phyloP scores from a whole-genome alignment of 2,888 invertebrate genomes.

The Schrankia costaestrigalis region DNA sequence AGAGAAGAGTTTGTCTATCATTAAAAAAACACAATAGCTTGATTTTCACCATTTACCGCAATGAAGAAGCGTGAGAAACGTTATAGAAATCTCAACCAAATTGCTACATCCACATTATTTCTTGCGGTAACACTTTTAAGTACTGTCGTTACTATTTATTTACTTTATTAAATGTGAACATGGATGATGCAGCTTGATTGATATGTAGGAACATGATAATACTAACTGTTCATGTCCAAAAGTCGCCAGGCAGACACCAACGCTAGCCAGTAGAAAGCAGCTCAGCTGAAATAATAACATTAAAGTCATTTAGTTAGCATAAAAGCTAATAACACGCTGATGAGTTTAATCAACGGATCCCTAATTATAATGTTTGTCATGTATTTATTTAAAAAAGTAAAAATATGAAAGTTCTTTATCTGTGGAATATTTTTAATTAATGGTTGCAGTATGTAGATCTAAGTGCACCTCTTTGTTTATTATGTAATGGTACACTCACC shows the following conservation, averaged over 20 bases:
- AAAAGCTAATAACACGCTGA: conserved; percentile 7
- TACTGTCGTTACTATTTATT: conserved; percentile 38
- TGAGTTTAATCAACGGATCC: conserved; percentile 4
- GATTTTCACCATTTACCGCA: conserved; percentile 74
- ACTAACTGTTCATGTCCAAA: conserved; percentile 78
- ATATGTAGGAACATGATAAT: conserved; percentile 42
- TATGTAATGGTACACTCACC: too few species aligned
- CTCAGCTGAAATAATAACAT: conserved; percentile 70
- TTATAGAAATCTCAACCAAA: conserved; percentile 69
- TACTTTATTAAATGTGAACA: conserved; percentile 20
- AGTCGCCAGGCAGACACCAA: conserved; percentile 74
- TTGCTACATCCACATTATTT: conserved; percentile 53
- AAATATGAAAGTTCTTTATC: conserved; percentile 37
- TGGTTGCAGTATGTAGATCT: too few species aligned
- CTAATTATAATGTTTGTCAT: conserved; percentile 6
- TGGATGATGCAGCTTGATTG: conserved; percentile 24
- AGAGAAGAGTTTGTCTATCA: conserved; percentile 39
- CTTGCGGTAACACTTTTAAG: conserved; percentile 51
- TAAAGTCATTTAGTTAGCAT: conserved; percentile 19
- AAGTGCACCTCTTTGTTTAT: too few species aligned
- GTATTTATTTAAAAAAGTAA: conserved; percentile 29
- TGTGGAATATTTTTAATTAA: too few species aligned
- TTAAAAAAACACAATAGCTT: conserved; percentile 60
- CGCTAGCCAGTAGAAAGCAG: conserved; percentile 68
- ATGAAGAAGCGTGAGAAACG: conserved; percentile 69